These are phyloP conservation scores for Microtus oregoni DNA, from an alignment of 2,113 vertebrate genomes.

Conservation along the genomic window DNA sequence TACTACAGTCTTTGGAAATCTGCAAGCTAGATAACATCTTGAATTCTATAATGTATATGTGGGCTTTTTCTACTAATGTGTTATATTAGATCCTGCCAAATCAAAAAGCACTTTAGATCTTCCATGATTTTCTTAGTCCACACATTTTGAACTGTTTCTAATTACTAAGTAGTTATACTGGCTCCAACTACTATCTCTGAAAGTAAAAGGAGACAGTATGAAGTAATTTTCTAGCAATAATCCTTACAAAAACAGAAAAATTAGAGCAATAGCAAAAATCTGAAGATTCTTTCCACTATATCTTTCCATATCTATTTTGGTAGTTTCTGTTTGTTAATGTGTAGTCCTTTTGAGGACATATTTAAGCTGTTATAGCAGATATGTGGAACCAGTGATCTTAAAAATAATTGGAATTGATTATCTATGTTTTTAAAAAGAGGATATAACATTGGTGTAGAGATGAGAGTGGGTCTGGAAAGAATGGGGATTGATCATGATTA, in stretches of 20 bases:
- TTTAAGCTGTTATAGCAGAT: neutral
- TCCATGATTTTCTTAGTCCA: slow-evolving; percentile 3
- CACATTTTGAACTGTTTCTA: neutral
- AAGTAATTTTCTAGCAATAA: slow-evolving; percentile 15
- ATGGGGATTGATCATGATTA: neutral
- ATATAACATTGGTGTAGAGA: neutral
- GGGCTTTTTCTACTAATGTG: slow-evolving; percentile 2
- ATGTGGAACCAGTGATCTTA: slow-evolving; percentile 39
- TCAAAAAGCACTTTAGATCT: neutral
- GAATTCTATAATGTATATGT: slow-evolving; percentile 28
- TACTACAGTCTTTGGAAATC: neutral
- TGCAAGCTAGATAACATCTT: slow-evolving; percentile 34
- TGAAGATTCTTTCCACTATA: slow-evolving; percentile 38
- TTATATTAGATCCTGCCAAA: neutral
- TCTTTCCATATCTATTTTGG: neutral
- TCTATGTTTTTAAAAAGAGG: neutral
- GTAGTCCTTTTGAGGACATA: neutral
- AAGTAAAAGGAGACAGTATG: slow-evolving; percentile 34
- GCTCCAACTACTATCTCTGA: neutral
- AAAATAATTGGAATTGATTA: neutral
- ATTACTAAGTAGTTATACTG: neutral
- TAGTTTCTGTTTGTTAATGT: neutral
- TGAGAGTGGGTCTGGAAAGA: neutral
- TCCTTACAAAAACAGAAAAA: slow-evolving; percentile 35
- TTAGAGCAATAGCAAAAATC: slow-evolving; percentile 29